A percentile compares a stretch with the other conserved stretches of the same genome.
Conservation (phyloP, 2,797 vertebrate species). For the Thripadectes ignobilis region DNA sequence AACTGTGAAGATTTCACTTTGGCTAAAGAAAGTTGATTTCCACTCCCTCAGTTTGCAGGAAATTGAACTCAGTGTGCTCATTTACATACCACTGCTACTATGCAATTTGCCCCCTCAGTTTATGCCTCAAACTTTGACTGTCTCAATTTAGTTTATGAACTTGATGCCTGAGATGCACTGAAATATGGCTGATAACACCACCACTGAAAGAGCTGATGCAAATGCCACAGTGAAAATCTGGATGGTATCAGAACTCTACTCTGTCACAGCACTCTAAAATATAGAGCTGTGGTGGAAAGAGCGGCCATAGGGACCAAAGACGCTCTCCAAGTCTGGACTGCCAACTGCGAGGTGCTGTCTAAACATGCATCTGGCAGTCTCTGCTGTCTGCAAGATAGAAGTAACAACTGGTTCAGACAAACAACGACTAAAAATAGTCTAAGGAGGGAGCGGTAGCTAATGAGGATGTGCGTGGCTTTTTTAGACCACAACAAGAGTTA, state of each 20-base stretch:
- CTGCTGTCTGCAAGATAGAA: neutral
- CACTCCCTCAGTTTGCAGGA: neutral
- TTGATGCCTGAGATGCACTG: neutral
- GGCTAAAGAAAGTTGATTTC: neutral
- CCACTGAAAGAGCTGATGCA: neutral
- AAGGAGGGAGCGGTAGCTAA: neutral
- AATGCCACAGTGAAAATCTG: neutral
- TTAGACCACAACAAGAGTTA: neutral
- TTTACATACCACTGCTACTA: neutral
- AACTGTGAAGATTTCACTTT: neutral
- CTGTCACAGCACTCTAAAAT: neutral
- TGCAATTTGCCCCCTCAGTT: neutral
- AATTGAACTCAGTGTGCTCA: neutral
- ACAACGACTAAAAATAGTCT: conserved; percentile 19
- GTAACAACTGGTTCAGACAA: conserved; percentile 14
- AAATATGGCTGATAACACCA: neutral
- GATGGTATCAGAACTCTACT: neutral
- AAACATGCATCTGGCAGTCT: conserved; percentile 3
- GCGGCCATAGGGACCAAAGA: neutral
- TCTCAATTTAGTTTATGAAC: neutral
- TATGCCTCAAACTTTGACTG: neutral
- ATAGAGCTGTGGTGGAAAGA: neutral
- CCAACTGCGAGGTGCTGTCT: neutral
- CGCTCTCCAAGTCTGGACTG: neutral
- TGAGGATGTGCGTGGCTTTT: neutral